A percentile compares a stretch with the other conserved stretches of the same genome.
phyloP scores from a whole-genome alignment of 2,888 invertebrate species.

The Cetonia aurata region DNA sequence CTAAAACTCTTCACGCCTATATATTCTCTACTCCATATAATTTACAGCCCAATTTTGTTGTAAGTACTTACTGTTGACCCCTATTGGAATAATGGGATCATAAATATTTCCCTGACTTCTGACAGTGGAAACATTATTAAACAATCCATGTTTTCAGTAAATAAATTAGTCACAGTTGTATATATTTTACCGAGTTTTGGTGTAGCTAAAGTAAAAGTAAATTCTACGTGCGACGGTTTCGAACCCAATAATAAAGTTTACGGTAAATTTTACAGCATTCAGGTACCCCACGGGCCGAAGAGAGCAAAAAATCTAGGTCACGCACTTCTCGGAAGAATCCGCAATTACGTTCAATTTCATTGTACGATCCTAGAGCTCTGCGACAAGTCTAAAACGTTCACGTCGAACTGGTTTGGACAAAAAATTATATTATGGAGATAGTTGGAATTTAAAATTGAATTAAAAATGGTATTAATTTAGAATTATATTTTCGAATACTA shows the following conservation, averaged over 20 bases:
- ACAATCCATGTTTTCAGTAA: conserved; percentile 38
- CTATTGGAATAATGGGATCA: conserved; percentile 2
- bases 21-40: too few relatives aligned
- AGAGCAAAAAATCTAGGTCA: conserved; percentile 44
- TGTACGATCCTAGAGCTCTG: neutral
- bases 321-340: conserved; percentile 42
- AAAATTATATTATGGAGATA: neutral
- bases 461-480: conserved; percentile 3
- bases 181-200: conserved; percentile 15
- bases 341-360: conserved; percentile 35
- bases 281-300: conserved; percentile 31
- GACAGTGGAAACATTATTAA: conserved; percentile 35
- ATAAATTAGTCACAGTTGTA: conserved; percentile 25
- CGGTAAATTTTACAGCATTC: conserved; percentile 43
- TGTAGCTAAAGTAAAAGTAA: conserved; percentile 28
- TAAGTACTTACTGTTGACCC: conserved; percentile 2
- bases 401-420: conserved; percentile 17
- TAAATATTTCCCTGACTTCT: conserved; percentile 19
- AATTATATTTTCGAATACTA: neutral
- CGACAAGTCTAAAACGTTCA: conserved; percentile 18
- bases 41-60: neutral
- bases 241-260: conserved; percentile 36
- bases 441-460: conserved; percentile 1
- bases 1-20: neutral
- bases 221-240: conserved; percentile 6